Conservation (phyloP, 1,140 invertebrate genomes). For the Formica exsecta region DNA sequence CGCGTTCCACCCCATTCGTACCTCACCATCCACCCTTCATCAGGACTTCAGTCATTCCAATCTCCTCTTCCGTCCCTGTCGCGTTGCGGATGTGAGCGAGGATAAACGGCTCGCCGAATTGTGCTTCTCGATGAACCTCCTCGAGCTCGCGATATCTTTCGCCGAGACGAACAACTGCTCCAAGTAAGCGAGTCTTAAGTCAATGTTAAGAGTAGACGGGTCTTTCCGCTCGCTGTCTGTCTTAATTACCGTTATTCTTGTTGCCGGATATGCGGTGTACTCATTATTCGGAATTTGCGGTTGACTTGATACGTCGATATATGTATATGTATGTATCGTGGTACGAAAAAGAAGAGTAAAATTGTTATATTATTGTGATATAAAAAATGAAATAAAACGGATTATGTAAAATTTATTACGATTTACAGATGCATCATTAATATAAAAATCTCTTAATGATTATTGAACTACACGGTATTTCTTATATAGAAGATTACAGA, state of each 20-base stretch:
- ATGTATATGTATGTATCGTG: neutral
- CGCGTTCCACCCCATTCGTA: slow-evolving; percentile 18
- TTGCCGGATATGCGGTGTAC: neutral
- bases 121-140: slow-evolving; percentile 80
- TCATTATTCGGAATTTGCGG: neutral
- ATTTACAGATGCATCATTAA: no score
- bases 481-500: no score
- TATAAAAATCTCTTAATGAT: no score
- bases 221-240: slow-evolving; percentile 34
- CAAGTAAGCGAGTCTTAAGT: slow-evolving; percentile 49
- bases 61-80: slow-evolving; percentile 66
- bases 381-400: neutral
- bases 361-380: neutral
- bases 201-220: slow-evolving; percentile 44
- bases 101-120: slow-evolving; percentile 83
- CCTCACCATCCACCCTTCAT: slow-evolving; percentile 67
- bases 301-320: neutral
- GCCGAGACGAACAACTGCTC: slow-evolving; percentile 51
- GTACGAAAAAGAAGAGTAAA: neutral
- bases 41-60: slow-evolving; percentile 73
- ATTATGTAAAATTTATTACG: no score
- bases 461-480: no score
- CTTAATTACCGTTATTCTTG: slow-evolving; percentile 42
- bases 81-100: slow-evolving; percentile 78
- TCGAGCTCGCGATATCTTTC: slow-evolving; percentile 58